Base-by-base conservation (phyloP, 2,113 vertebrate genomes). In the Mobula hypostoma region DNA sequence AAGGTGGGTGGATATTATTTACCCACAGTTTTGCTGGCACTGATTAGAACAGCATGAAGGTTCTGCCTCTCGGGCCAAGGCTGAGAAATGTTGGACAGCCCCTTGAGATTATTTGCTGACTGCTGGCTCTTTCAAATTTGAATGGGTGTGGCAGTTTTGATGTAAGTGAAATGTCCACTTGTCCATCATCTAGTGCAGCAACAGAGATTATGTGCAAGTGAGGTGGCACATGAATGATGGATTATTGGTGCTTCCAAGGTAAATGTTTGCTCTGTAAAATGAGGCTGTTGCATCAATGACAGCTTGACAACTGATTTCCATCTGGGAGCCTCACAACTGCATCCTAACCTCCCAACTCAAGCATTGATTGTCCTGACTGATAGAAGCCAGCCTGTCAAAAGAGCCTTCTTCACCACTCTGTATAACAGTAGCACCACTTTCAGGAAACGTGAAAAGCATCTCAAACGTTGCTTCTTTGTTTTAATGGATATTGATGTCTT, bases 1-100 rank as follows among this genome's bases (percentile, higher is more conserved):
- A 68, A 48, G 92, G 29, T 87, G 24, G 56, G 40, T 94, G 56
- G 15, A 17, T 94, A 95, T 95, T 94, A 40, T 70, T 94, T 94
- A 32, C 2, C 0, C 21, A 14, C 94, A 27, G 94, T 74, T 74
- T 93, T 27, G 61, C 91, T 76, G 91, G 70, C 17, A 70, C 21
- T 93, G 91, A 93, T 93, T 93, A 76, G 36, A 93, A 70, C 91
- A 93, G 40, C 11, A 12, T 48, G 91, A 76, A 48, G 40, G 40
- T 56, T 74, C 91, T 93, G 36, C 14, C 66, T 93, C 68, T 93
- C 40, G 48, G 40, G 68, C 70, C 36, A 48, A 8, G 66, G 19
- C 21, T 24, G 68, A 93, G 61, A 68, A 91, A 91, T 1, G 61
- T 12, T 19, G 88, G 63, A 91, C 14, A 24, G 36, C 74, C 7